Evolutionary conservation across 2,113 vertebrate species (phyloP).

Genomic region (Tricholaema leucomelas): DNA sequence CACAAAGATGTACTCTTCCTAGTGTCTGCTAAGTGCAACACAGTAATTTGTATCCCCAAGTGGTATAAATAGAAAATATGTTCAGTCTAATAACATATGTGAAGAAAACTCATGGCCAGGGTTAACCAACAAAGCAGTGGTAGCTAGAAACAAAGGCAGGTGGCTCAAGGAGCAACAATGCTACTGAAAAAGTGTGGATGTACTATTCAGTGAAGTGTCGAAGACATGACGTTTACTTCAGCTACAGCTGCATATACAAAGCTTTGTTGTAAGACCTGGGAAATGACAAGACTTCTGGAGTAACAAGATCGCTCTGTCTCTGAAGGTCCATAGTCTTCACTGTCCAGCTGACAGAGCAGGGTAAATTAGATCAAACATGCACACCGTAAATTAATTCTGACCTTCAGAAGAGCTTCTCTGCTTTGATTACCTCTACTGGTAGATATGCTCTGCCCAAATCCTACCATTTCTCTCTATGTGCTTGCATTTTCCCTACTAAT

Average conservation of each 20-base stretch:
- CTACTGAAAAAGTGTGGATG: conserved; percentile 6
- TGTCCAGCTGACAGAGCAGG: not conserved
- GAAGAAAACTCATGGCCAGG: conserved; percentile 65
- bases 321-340: not conserved
- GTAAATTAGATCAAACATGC: not conserved
- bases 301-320: not conserved
- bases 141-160: conserved; percentile 44
- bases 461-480: not conserved
- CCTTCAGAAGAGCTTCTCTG: not conserved
- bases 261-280: not conserved
- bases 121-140: conserved; percentile 57
- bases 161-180: conserved; percentile 30
- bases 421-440: not conserved
- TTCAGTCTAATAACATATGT: conserved; percentile 66
- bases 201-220: conserved; percentile 19
- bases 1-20: not conserved
- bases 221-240: not conserved
- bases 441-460: not conserved
- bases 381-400: not conserved
- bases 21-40: not conserved
- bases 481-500: conserved; percentile 20
- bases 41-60: conserved; percentile 51
- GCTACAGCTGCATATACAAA: conserved; percentile 39
- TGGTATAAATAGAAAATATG: conserved; percentile 69
- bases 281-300: not conserved